Evolutionary conservation across 2,797 vertebrate species (phyloP).

Genomic region (Poeciliopsis infans): DNA sequence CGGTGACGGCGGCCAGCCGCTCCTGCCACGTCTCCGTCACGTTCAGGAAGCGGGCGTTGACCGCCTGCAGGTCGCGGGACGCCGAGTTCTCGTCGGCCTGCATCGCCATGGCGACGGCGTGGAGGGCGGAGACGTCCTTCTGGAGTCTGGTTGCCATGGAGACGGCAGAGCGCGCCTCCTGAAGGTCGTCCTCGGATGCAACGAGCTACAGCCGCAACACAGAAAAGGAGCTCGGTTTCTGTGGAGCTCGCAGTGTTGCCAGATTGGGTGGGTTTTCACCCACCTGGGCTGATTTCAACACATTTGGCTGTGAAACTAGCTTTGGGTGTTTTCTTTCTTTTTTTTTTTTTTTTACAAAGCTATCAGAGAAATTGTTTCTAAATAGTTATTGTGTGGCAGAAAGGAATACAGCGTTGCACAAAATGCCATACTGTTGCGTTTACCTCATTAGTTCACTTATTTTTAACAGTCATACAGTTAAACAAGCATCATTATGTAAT

Average conservation of each 20-base stretch:
- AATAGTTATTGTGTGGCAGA: too few species aligned
- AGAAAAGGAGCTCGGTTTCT: conserved; percentile 86
- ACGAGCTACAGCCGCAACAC: conserved; percentile 94
- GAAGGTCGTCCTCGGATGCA: conserved; percentile 85
- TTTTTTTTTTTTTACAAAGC: too few species aligned
- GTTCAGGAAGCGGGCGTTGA: conserved; percentile 85
- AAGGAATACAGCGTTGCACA: too few species aligned
- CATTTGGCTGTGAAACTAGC: too few species aligned
- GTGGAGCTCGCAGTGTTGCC: conserved; percentile 45
- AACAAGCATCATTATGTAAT: too few species aligned
- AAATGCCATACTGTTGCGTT: too few species aligned
- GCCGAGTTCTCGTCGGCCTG: conserved; percentile 81
- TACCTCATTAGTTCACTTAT: too few species aligned
- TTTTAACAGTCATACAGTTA: too few species aligned
- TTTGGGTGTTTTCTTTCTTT: too few species aligned
- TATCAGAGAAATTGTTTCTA: too few species aligned
- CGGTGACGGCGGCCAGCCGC: conserved; percentile 76
- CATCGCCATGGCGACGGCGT: conserved; percentile 72
- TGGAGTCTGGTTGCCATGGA: conserved; percentile 83
- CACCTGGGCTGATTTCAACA: too few species aligned
- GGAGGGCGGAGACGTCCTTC: conserved; percentile 84
- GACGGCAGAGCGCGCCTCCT: conserved; percentile 78
- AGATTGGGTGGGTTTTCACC: too few species aligned
- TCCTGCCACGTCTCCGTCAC: conserved; percentile 85
- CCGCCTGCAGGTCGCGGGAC: conserved; percentile 78